Conservation (phyloP, 2,113 vertebrate species). For the Nipponia nippon region DNA sequence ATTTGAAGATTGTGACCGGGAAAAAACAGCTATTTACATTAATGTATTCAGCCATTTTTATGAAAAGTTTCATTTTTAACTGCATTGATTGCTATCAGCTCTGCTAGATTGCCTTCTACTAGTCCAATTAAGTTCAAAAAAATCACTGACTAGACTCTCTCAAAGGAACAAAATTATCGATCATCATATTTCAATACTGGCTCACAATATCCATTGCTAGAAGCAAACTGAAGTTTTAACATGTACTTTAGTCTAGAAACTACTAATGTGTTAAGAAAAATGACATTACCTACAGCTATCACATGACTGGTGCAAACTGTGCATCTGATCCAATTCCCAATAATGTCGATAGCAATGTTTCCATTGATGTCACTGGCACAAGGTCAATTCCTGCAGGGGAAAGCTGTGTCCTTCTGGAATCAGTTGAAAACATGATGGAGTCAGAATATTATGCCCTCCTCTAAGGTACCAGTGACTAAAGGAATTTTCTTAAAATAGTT, state of each 20-base stretch:
- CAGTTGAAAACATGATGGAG: not conserved
- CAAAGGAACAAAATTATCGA: slow-evolving; percentile 6
- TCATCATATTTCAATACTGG: not conserved
- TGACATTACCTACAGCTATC: not conserved
- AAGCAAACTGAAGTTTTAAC: not conserved
- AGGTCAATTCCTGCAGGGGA: not conserved
- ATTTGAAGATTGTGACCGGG: slow-evolving; percentile 8
- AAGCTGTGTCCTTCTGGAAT: not conserved
- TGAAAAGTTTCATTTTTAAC: slow-evolving; percentile 52
- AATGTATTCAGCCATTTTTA: slow-evolving; percentile 41
- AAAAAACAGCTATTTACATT: slow-evolving; percentile 26
- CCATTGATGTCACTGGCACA: not conserved
- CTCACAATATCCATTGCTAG: not conserved
- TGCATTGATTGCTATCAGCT: slow-evolving; percentile 59
- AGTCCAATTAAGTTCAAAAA: slow-evolving; percentile 38
- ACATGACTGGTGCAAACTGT: not conserved
- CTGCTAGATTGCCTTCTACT: slow-evolving; percentile 38
- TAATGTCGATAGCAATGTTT: not conserved
- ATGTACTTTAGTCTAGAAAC: not conserved
- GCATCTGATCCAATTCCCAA: not conserved
- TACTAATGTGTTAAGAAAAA: not conserved
- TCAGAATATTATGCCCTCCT: not conserved
- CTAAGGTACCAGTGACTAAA: not conserved
- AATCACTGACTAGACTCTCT: slow-evolving; percentile 11
- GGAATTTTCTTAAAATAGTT: not conserved